Evolutionary conservation across 2,888 invertebrate species (phyloP), one percentile per base, ranked within the genome.

Genomic region (Standfussiana lucernea): DNA sequence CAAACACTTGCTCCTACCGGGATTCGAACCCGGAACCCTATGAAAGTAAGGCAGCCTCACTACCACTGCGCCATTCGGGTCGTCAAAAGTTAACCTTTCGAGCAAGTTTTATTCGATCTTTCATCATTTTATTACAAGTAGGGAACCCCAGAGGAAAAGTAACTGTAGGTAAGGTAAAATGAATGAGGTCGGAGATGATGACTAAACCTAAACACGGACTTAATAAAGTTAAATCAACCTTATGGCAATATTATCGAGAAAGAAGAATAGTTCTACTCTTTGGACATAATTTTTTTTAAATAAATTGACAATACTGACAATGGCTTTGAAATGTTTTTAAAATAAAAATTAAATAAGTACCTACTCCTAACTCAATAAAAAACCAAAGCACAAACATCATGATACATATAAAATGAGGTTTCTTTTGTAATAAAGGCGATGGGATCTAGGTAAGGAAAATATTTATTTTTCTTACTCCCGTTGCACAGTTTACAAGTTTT

Each of bases 211-310:
- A 53, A 53, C 13, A 53, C n/a, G 53, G 2, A 28, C 15, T 28
- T 53, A 6, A 28, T 56, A 15, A 11, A 15, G 28, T 24, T 1
- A 28, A 56, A n/a, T 56, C 15, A 4, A 28, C 53, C n/a, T 15
- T 56, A 56, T 5, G 28, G 28, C 28, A 56, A 15, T 56, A 56
- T 56, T 56, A 56, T 28, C 56, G 15, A 28, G 15, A 28, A 28
- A 80, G 77, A 77, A 80, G 53, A 79, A 75, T 28, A 42, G 8
- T 24, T 59, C 83, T 56, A n/a, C 0, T 15, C 7, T 56, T 28
- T 8, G 45, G 82, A 72, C 83, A 56, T 28, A 0, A 28, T 56
- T 56, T 56, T 56, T 56, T 56, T 15, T 5, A 6, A 53, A 53
- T 53, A 28, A 53, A 53, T 6, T 53, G 15, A 28, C 53, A 28